These are phyloP conservation scores for Himalopsyche japonica DNA, from an alignment of 2,888 invertebrate species.

Conservation along the genomic window DNA sequence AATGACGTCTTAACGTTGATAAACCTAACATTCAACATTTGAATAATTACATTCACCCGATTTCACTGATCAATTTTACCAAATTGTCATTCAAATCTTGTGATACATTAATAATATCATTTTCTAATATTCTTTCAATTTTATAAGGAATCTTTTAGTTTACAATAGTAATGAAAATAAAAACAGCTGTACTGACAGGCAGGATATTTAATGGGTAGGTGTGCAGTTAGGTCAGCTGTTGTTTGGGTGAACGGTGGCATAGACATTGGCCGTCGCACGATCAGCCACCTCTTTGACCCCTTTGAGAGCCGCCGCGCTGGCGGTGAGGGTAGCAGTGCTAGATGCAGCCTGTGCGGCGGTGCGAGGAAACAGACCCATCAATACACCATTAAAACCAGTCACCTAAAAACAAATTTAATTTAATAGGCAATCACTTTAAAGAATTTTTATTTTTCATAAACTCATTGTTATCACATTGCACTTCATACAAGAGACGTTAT, in stretches of 20 bases:
- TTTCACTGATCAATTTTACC: neutral
- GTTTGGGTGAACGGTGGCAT: slow-evolving; percentile 53
- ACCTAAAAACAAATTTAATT: slow-evolving; percentile 49
- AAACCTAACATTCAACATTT: neutral
- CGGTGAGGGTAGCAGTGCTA: slow-evolving; percentile 40
- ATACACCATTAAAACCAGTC: slow-evolving; percentile 81
- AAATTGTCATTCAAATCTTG: neutral
- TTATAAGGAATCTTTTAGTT: neutral
- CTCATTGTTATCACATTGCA: no score
- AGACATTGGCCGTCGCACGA: slow-evolving; percentile 70
- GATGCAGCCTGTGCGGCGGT: slow-evolving; percentile 43
- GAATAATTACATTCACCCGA: neutral
- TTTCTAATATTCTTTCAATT: neutral
- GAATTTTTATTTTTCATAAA: no score
- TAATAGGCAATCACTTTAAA: neutral
- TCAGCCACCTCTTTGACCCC: slow-evolving; percentile 80
- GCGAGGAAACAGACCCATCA: slow-evolving; percentile 72
- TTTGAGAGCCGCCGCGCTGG: slow-evolving; percentile 47
- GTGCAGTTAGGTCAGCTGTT: slow-evolving; percentile 48
- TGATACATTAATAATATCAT: neutral
- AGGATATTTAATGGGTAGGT: neutral
- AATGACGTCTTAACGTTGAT: neutral
- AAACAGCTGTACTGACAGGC: neutral
- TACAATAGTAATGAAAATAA: neutral
- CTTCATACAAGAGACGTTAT: no score